These are phyloP conservation scores for Bradynema listronoti DNA, from an alignment of 1,140 invertebrate genomes.

Conservation along the genomic window DNA sequence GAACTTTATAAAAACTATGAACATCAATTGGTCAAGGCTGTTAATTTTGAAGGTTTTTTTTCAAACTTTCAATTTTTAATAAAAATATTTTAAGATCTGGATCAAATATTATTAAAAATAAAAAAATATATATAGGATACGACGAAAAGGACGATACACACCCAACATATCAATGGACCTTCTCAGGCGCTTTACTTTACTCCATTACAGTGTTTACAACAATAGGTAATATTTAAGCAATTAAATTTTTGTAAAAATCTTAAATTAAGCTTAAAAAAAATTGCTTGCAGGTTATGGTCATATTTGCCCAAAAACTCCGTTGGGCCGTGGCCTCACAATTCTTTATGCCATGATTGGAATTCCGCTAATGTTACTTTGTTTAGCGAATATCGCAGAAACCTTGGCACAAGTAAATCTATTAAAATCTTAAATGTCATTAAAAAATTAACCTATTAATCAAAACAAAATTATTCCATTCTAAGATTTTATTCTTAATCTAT, in stretches of 20 bases:
- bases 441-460: not conserved
- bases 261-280: slow-evolving; percentile 24
- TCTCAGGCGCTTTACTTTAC: slow-evolving; percentile 72
- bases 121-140: slow-evolving; percentile 67
- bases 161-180: slow-evolving; percentile 69
- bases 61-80: too few species aligned
- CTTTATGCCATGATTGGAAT: slow-evolving; percentile 77
- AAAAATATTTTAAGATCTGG: too few species aligned
- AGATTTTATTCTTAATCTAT: too few species aligned
- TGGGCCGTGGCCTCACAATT: slow-evolving; percentile 76
- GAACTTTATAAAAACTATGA: slow-evolving; percentile 72
- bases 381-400: slow-evolving; percentile 75
- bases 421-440: too few species aligned
- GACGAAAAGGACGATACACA: slow-evolving; percentile 67
- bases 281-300: slow-evolving; percentile 85
- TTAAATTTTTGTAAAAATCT: not conserved
- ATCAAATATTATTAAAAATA: too few species aligned
- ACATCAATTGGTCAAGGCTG: slow-evolving; percentile 69
- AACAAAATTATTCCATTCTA: not conserved
- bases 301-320: slow-evolving; percentile 77
- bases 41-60: slow-evolving; percentile 64
- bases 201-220: slow-evolving; percentile 76
- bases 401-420: slow-evolving; percentile 69
- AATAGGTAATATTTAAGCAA: slow-evolving; percentile 64
- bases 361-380: slow-evolving; percentile 75